A percentile compares a stretch with the other conserved stretches of the same genome.
These are phyloP conservation scores for Plagodis pulveraria DNA, from an alignment of 2,888 invertebrate genomes.

Conservation along the genomic window DNA sequence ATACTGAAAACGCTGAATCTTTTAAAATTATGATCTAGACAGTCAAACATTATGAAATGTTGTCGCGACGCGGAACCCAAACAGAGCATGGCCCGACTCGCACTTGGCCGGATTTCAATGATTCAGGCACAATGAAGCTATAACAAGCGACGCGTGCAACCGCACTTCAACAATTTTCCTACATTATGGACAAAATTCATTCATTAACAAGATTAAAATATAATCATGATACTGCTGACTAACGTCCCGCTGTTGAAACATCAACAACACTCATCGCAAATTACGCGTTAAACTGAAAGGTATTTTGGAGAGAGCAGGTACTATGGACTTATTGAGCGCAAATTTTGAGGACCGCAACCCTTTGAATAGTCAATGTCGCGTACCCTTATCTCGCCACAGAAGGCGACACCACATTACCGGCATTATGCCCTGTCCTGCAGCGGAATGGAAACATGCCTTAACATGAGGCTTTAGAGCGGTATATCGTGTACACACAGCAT, in stretches of 20 bases:
- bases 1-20: too few species aligned
- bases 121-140: background rate
- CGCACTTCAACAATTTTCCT: background rate
- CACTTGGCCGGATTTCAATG: background rate
- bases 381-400: slow-evolving; percentile 84
- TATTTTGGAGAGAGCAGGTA: slow-evolving; percentile 61
- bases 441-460: slow-evolving; percentile 60
- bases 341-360: slow-evolving; percentile 84
- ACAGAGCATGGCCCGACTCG: too few species aligned
- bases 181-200: background rate
- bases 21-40: too few species aligned
- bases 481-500: slow-evolving; percentile 63
- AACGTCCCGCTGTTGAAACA: slow-evolving; percentile 46
- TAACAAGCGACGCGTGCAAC: slow-evolving; percentile 7
- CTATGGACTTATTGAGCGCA: slow-evolving; percentile 82
- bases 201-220: slow-evolving; percentile 46
- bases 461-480: slow-evolving; percentile 61
- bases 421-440: slow-evolving; percentile 68
- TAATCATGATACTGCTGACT: slow-evolving; percentile 44
- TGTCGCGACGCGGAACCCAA: too few species aligned
- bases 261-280: slow-evolving; percentile 47
- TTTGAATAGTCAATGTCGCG: slow-evolving; percentile 85
- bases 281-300: slow-evolving; percentile 58
- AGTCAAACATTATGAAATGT: too few species aligned
- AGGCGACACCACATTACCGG: slow-evolving; percentile 85